Base-by-base conservation (phyloP, 2,797 vertebrate genomes). In the Tapirus indicus region DNA sequence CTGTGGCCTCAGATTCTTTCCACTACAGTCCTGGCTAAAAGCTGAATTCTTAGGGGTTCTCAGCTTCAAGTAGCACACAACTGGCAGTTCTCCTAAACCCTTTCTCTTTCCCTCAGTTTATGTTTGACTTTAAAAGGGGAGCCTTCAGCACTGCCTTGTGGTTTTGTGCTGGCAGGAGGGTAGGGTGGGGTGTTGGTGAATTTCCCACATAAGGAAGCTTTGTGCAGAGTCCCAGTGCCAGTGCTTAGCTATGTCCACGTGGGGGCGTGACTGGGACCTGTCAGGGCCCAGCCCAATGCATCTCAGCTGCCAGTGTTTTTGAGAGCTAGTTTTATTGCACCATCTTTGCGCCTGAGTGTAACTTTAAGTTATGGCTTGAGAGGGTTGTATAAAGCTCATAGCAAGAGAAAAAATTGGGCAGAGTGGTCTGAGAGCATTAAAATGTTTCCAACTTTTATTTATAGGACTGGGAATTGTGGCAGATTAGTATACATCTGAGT, bases 211-310 rank as follows among this genome's bases (percentile, higher is more conserved):
- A 17, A 4, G 47, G 32, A 85, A 72, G 72, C 32, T 38, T 12
- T 49, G 54, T 54, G 66, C 10, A 17, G 32, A 52, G 38, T 27
- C 23, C 3, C 35, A 47, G 68, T 17, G 54, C 52, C 69, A 16
- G 1, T 93, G 79, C 92, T 95, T 89, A 77, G 60, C 56, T 94
- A 35, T 94, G 96, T 79, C 95, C 97, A 96, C 92, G 5, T 20
- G 84, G 88, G 91, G 97, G 83, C 75, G 32, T 52, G 78, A 44
- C 64, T 68, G 74, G 72, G 91, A 58, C 41, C 77, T 82, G 32
- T 47, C n/a, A 49, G 84, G 49, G 7, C 75, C 77, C 64, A 72
- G 74, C 38, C 56, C 54, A 35, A 5, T 62, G 35, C 44, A 12
- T 69, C 18, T 75, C 58, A 17, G 74, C 62, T 38, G 74, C 68